These are phyloP conservation scores for Callipepla californica DNA, from an alignment of 2,113 vertebrate species.

Conservation along the genomic window DNA sequence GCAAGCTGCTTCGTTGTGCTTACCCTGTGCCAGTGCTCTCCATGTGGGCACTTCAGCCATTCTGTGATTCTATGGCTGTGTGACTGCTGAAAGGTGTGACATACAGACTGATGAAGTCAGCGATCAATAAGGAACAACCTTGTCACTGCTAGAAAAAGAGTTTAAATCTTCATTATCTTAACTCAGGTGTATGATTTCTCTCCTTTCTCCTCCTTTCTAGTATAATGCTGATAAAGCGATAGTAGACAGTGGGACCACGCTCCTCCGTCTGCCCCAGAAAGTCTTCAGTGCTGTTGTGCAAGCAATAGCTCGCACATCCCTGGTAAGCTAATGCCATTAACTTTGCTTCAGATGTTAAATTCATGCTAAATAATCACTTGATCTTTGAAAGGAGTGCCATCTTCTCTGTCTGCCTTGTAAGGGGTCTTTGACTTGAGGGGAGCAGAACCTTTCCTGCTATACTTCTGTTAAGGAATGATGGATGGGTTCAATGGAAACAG, in stretches of 20 bases:
- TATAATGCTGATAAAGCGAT: conserved; percentile 97
- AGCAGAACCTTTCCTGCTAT: background rate
- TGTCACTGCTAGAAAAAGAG: background rate
- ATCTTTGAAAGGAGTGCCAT: background rate
- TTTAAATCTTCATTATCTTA: background rate
- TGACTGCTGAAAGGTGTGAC: background rate
- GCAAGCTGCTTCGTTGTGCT: background rate
- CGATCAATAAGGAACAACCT: background rate
- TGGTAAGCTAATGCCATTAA: conserved; percentile 80
- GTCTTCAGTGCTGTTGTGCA: conserved; percentile 92
- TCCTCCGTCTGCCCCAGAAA: conserved; percentile 92
- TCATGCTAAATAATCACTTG: background rate
- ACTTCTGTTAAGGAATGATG: background rate
- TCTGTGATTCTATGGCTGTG: background rate
- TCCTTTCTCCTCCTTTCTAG: conserved; percentile 68
- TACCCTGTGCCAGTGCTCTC: background rate
- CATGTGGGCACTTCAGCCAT: background rate
- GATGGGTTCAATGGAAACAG: background rate
- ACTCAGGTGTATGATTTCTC: background rate
- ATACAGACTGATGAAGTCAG: background rate
- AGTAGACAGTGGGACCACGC: conserved; percentile 96
- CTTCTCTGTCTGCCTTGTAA: background rate
- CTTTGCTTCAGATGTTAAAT: background rate
- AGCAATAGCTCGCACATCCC: conserved; percentile 86
- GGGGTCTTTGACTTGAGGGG: background rate